Evolutionary conservation across 2,113 vertebrate species (phyloP).

Genomic region (Sylvilagus bachmani): DNA sequence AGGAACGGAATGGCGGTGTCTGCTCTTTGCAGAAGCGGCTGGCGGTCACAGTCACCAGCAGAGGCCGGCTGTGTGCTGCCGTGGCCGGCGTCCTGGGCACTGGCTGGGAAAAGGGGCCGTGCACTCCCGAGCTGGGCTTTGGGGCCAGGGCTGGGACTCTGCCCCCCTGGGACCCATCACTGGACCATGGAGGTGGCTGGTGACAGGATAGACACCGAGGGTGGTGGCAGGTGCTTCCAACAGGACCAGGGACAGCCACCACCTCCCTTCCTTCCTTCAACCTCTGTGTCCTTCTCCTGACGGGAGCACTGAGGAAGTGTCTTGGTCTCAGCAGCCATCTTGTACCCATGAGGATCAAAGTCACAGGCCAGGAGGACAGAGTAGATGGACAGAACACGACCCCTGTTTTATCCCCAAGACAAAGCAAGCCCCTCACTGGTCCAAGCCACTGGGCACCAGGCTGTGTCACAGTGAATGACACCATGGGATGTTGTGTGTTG

Average conservation of each 20-base stretch:
- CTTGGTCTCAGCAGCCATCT: not conserved
- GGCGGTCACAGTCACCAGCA: rapidly evolving
- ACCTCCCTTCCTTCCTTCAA: not conserved
- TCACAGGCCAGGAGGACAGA: not conserved
- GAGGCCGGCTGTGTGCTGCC: constrained; percentile 14
- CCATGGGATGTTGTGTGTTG: no score
- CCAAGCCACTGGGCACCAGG: no score
- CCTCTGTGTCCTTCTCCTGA: not conserved
- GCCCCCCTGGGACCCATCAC: no score
- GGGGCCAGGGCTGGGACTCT: no score
- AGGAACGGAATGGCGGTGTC: constrained; percentile 46
- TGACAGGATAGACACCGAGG: not conserved
- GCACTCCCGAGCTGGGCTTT: no score
- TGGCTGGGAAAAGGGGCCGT: no score
- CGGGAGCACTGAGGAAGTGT: not conserved
- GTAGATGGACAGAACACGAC: no score
- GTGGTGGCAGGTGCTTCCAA: not conserved
- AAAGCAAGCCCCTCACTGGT: no score
- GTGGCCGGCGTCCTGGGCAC: no score
- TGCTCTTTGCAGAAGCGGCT: not conserved
- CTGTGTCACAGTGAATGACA: no score
- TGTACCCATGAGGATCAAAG: not conserved
- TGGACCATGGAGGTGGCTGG: not conserved
- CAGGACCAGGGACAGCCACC: no score
- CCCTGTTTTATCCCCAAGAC: no score